Evolutionary conservation across 2,888 invertebrate genomes (phyloP).

Genomic region (Onthophagus sagittarius): DNA sequence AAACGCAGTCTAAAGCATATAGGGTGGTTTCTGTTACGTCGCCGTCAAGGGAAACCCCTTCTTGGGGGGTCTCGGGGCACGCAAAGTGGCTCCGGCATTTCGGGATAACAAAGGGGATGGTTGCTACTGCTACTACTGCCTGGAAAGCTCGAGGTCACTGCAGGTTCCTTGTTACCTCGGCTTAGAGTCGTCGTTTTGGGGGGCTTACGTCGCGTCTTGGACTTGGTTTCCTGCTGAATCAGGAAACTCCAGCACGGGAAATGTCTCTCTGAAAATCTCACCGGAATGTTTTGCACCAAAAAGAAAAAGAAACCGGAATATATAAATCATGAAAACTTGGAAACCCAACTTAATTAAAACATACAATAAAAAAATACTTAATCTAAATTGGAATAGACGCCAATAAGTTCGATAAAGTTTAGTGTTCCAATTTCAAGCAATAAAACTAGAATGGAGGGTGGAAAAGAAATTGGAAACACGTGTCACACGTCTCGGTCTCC

Average conservation of each 20-base stretch:
- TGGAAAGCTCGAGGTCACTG: slow-evolving; percentile 32
- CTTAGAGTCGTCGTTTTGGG: slow-evolving; percentile 28
- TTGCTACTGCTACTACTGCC: slow-evolving; percentile 29
- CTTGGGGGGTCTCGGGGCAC: slow-evolving; percentile 28
- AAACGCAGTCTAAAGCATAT: slow-evolving; percentile 49
- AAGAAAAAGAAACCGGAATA: neutral
- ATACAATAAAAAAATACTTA: neutral
- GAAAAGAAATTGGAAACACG: slow-evolving; percentile 16
- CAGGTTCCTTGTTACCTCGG: slow-evolving; percentile 31
- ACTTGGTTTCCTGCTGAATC: slow-evolving; percentile 28
- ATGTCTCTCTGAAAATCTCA: neutral
- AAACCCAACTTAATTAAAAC: neutral
- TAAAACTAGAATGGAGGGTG: neutral
- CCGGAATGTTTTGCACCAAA: neutral
- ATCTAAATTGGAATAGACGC: slow-evolving; percentile 1
- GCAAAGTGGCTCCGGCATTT: slow-evolving; percentile 38
- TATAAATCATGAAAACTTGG: neutral
- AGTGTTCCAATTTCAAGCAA: neutral
- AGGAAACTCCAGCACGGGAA: slow-evolving; percentile 15
- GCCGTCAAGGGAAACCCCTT: slow-evolving; percentile 28
- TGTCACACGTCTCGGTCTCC: neutral
- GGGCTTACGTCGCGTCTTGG: slow-evolving; percentile 24
- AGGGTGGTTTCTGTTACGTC: slow-evolving; percentile 48
- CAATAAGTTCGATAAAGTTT: slow-evolving; percentile 17
- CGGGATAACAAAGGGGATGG: slow-evolving; percentile 49